Base-by-base conservation (phyloP, 2,113 vertebrate species). In the Pleuronectes platessa region DNA sequence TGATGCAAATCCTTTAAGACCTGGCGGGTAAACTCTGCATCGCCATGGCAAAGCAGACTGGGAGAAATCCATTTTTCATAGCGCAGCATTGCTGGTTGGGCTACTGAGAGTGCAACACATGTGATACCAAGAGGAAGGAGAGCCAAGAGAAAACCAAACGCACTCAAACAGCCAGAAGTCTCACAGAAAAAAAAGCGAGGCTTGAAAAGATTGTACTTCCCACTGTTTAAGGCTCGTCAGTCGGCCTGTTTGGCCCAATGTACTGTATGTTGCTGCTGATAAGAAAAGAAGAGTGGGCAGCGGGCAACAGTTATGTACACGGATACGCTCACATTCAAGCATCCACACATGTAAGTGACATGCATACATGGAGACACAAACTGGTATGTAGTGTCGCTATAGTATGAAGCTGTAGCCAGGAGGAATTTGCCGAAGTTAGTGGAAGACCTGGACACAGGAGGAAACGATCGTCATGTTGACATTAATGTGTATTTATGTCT, bases 1-100 rank as follows among this genome's bases (percentile, higher is more conserved):
- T 85, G 85, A 88, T 88, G 80, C 83, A 92, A 87, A 90, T 93
- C 82, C 73, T 88, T 89, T 83, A 88, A 84, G 84, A 89, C 85
- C 84, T 86, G 85, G 73, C 17, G 68, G 78, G 79, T 86, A 84
- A 86, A 77, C 88, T 81, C 83, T 86, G 86, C 83, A 89, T 92
- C 68, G 83, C 83, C 78, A 77, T 76, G 82, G 84, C 71, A 78
- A 87, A 87, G 69, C 40, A 20, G 74, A 80, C 78, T 81, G 81
- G 84, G 88, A 88, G 74, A 89, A 92, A 92, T 92, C 80, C 76
- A 90, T 92, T 93, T 93, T 92, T 92, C 85, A 93, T 92, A 90
- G 89, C 89, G 85, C 88, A 86, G 73, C 86, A 61, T 62, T 84
- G 82, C 54, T n/a, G 70, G 66, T 76, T 63, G 68, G 80, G 71